Evolutionary conservation across 1,140 invertebrate genomes (phyloP), one percentile per base, ranked within the genome.

Genomic region (Listronotus bonariensis): DNA sequence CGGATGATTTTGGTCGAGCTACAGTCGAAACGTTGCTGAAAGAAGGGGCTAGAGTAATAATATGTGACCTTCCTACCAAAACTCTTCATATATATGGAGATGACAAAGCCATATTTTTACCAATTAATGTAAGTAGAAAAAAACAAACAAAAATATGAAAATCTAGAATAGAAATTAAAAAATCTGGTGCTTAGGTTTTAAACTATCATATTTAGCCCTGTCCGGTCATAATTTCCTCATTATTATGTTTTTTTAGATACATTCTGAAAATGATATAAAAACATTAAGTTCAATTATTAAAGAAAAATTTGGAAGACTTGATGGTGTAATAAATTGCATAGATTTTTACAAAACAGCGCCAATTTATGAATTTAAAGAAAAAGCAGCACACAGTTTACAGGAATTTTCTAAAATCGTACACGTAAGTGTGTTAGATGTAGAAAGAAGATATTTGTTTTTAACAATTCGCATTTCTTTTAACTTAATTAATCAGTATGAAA

Each of bases 81-180:
- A 42, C 48, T 42, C 20, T 65, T 10, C 45, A 65, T 18, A 65
- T 65, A 40, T 65, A 42, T 18, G 63, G 63, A 9, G 54, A 65
- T 18, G 63, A 65, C 18, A 65, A 65, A 26, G 46, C 56, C 15
- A 65, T 65, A 32, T 65, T 65, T 36, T 45, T 65, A 42, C 63
- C n/a, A n/a, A n/a, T n/a, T n/a, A n/a, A n/a, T n/a, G n/a, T n/a
- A n/a, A n/a, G n/a, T n/a, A n/a, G n/a, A 54, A 8, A 41, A 58
- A n/a, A 43, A 65, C 20, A 54, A 58, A 57, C 32, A n/a, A n/a
- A n/a, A n/a, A n/a, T n/a, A n/a, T n/a, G n/a, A n/a, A n/a, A n/a
- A n/a, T n/a, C n/a, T n/a, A n/a, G n/a, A n/a, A n/a, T n/a, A n/a
- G n/a, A n/a, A n/a, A n/a, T n/a, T n/a, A n/a, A n/a, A n/a, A n/a